A percentile compares a stretch with the other conserved stretches of the same genome.
Conservation (phyloP, 2,888 invertebrate genomes). For the Drosophila paramelanica region DNA sequence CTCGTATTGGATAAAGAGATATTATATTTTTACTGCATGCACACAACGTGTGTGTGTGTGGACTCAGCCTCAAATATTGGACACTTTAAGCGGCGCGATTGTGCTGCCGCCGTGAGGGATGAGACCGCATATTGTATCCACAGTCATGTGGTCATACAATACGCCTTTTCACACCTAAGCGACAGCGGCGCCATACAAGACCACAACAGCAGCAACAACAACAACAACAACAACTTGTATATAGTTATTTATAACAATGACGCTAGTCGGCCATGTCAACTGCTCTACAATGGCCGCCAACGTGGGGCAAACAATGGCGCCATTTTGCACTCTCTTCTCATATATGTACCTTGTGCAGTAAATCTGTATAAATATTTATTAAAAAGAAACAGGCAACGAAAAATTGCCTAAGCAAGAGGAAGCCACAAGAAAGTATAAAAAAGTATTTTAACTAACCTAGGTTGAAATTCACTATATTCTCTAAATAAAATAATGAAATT, state of each 20-base stretch:
- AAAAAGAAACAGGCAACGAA: slow-evolving; percentile 23
- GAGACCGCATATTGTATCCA: slow-evolving; percentile 34
- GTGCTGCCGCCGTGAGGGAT: slow-evolving; percentile 8
- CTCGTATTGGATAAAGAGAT: slow-evolving; percentile 49
- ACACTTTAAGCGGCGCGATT: slow-evolving; percentile 52
- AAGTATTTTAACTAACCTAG: neutral
- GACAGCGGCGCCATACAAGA: slow-evolving; percentile 38
- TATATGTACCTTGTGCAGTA: slow-evolving; percentile 12
- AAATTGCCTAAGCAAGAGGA: slow-evolving; percentile 5
- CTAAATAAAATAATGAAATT: no score
- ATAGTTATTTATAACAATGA: slow-evolving; percentile 60
- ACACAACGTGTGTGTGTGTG: slow-evolving; percentile 1
- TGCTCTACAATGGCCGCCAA: slow-evolving; percentile 44
- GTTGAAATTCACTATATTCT: no score
- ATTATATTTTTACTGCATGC: slow-evolving; percentile 58
- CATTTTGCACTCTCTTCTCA: neutral
- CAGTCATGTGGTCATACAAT: slow-evolving; percentile 46
- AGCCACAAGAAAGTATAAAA: neutral
- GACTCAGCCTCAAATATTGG: slow-evolving; percentile 38
- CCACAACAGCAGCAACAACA: slow-evolving; percentile 27
- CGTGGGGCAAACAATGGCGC: slow-evolving; percentile 38
- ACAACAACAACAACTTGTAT: slow-evolving; percentile 28
- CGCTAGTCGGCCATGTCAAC: slow-evolving; percentile 53
- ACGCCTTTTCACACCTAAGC: slow-evolving; percentile 73
- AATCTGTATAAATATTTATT: slow-evolving; percentile 58